Base-by-base conservation (phyloP, 2,797 vertebrate genomes). In the Thamnophis elegans region DNA sequence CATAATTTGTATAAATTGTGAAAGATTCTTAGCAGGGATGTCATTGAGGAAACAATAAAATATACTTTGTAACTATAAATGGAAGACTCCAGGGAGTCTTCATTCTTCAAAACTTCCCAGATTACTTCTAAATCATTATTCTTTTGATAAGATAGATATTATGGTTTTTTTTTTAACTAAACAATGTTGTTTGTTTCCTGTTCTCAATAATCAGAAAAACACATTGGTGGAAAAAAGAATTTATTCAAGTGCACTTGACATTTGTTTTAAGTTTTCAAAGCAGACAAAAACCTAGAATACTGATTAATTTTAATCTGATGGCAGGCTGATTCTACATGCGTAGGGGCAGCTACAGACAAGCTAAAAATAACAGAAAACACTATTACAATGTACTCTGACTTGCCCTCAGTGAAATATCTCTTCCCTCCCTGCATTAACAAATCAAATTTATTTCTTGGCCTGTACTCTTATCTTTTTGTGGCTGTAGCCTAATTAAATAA, bases 381-480 rank as follows among this genome's bases (percentile, higher is more conserved):
- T 82, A n/a, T 58, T 62, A 91, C 85, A 87, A 32, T 36, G 12
- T 56, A 82, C 55, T 59, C 55, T 59, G 89, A 87, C 42, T 26
- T 90, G 87, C 58, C 85, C 58, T 54, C n/a, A 90, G 58, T 36
- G 53, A 85, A 86, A 92, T 59, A 16, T 89, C 65, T 92, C 56
- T 47, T 85, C 32, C 86, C 26, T 90, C 25, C 62, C 56, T 91
- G 32, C 25, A 58, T 89, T 88, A 85, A 92, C n/a, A 93, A 89
- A 93, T 94, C 78, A 92, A 82, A 90, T 94, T 92, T 91, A 92
- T 90, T 92, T 89, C 22, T 82, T 91, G 88, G 60, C 89, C 82
- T 58, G 26, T 89, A 65, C 10, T 73, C 65, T 92, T 92, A 54
- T 25, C 85, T 90, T 82, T 93, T 91, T 65, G 85, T 91, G 56